Base-by-base conservation (phyloP, 2,113 vertebrate species). In the Oostethus manadensis region DNA sequence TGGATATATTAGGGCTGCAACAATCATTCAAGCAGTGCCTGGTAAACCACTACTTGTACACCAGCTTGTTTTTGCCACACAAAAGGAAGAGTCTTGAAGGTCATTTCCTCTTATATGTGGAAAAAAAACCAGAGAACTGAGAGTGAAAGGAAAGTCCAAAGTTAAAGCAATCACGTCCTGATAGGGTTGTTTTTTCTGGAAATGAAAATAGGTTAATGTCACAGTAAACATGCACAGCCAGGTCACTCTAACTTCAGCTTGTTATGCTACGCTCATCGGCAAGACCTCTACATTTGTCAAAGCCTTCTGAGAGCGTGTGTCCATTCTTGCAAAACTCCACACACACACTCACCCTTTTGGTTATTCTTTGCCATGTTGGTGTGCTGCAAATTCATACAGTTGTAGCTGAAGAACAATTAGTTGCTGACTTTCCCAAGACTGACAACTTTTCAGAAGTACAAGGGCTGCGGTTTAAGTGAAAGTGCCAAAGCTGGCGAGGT, bases 291-390 rank as follows among this genome's bases (percentile, higher is more conserved):
- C 50, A n/a, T 10, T 14, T 15, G 8, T 38, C 10, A 18, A 33
- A 57, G 40, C 21, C 35, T 42, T 23, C n/a, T n/a, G 23, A 3
- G 23, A 3, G 14, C 4, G 22, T n/a, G 4, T 55, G 53, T 22
- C 1, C 11, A 22, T 44, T 48, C 9, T 21, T 42, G 38, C 29
- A 48, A 21, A 11, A 17, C 29, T 18, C 38, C 38, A 48, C 46
- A 29, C 38, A 22, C 51, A 29, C 21, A 73, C 87, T 44, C 70
- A 90, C 90, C 90, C 63, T 78, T 90, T 20, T 77, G 84, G 69
- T 86, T 89, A 68, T 85, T 91, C 81, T 89, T 90, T 8, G 90
- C 87, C 90, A 90, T 91, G 58, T 58, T 76, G 58, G 29, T 59
- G 44, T 22, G 18, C 47, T 22, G 58, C 29, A 64, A 55, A 21